Evolutionary conservation across 2,888 invertebrate genomes (phyloP).

Genomic region (Limnephilus auricula): DNA sequence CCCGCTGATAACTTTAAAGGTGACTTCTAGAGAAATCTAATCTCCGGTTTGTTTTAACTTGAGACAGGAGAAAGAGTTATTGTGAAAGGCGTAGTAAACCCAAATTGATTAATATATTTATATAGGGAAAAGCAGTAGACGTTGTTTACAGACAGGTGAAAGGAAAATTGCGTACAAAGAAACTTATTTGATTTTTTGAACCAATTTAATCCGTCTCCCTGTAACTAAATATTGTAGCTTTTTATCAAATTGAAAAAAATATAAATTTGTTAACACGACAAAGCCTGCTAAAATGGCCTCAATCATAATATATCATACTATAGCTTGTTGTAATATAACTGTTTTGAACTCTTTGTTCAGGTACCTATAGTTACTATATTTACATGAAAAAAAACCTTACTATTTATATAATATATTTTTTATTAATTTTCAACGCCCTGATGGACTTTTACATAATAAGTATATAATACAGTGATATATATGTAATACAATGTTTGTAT

Average conservation of each 20-base stretch:
- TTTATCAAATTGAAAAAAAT: not conserved
- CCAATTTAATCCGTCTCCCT: not conserved
- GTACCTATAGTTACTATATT: too few relatives aligned
- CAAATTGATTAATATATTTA: not conserved
- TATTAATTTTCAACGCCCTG: too few relatives aligned
- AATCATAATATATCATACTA: too few relatives aligned
- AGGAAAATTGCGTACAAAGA: not conserved
- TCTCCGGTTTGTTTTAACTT: not conserved
- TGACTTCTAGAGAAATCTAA: not conserved
- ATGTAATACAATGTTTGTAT: too few relatives aligned
- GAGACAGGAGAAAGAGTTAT: not conserved
- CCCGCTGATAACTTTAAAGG: not conserved
- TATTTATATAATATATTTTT: too few relatives aligned
- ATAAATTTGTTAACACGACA: not conserved
- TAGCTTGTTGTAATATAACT: too few relatives aligned
- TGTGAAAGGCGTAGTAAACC: not conserved
- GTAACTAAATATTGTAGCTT: not conserved
- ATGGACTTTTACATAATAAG: too few relatives aligned
- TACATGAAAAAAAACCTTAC: too few relatives aligned
- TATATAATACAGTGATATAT: too few relatives aligned
- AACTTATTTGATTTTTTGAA: not conserved
- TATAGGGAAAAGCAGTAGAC: not conserved
- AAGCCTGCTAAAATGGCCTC: too few relatives aligned
- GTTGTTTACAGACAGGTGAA: not conserved
- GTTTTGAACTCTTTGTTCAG: too few relatives aligned